These are phyloP conservation scores for Campaea margaritaria DNA, from an alignment of 2,888 invertebrate species.

Conservation along the genomic window DNA sequence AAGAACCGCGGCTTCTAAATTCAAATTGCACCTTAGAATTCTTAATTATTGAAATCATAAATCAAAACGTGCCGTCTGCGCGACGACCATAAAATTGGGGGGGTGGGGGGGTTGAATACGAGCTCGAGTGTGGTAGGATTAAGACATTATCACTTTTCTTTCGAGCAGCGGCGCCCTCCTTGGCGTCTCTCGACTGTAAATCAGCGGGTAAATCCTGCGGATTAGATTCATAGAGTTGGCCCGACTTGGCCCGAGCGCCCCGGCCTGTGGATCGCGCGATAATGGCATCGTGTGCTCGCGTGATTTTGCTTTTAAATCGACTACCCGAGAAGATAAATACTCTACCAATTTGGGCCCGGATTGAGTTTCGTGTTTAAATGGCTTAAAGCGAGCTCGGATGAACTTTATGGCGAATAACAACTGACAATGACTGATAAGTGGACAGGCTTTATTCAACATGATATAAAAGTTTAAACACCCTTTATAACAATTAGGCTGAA, in stretches of 20 bases:
- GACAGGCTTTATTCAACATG: conserved; percentile 49
- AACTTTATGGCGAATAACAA: conserved; percentile 72
- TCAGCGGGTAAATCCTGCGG: conserved; percentile 85
- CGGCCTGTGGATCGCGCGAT: conserved; percentile 82
- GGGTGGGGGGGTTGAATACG: conserved; percentile 56
- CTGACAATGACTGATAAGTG: conserved; percentile 74
- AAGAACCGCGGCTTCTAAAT: conserved; percentile 76
- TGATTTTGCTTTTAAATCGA: conserved; percentile 85
- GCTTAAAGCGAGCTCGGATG: conserved; percentile 66
- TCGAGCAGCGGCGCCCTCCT: conserved; percentile 79
- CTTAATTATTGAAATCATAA: conserved; percentile 86
- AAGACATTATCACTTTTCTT: conserved; percentile 89
- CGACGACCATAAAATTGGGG: conserved; percentile 82
- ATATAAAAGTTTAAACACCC: conserved; percentile 24
- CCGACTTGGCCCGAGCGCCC: conserved; percentile 33
- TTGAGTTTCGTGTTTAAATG: conserved; percentile 74
- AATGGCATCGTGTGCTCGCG: conserved; percentile 83
- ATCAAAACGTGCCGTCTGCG: conserved; percentile 84
- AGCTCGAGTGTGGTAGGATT: conserved; percentile 86
- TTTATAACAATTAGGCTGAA: conserved; percentile 13
- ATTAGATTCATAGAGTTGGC: conserved; percentile 85
- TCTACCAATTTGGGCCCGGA: conserved; percentile 74
- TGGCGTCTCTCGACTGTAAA: conserved; percentile 80
- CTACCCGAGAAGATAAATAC: conserved; percentile 79
- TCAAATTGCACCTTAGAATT: conserved; percentile 85